Percentiles rank a stretch among this genome's conserved stretches.
Evolutionary conservation across 2,113 vertebrate genomes (phyloP).

Genomic region (Neoarius graeffei): DNA sequence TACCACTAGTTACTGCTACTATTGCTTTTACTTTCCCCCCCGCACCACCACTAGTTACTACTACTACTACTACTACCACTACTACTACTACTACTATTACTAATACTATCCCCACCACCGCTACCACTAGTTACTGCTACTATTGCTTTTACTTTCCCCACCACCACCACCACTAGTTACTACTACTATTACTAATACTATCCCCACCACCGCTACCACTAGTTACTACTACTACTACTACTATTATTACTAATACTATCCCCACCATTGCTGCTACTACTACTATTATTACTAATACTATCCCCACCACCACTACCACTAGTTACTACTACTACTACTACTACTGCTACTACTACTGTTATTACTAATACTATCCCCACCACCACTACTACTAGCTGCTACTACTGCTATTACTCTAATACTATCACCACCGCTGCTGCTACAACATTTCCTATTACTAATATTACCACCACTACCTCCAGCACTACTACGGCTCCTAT

Average conservation of each 20-base stretch:
- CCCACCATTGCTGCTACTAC: too few species aligned
- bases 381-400: neutral
- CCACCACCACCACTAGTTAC: neutral
- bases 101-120: neutral
- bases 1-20: neutral
- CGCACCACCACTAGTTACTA: neutral
- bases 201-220: neutral
- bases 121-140: too few species aligned
- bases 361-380: neutral
- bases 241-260: neutral
- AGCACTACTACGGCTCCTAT: neutral
- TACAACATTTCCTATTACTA: neutral
- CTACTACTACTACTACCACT: neutral
- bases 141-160: fast-evolving
- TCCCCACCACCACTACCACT: too few species aligned
- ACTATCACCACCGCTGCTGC: neutral
- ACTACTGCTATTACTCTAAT: neutral
- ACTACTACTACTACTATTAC: neutral
- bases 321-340: too few species aligned
- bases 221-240: neutral
- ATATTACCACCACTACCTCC: neutral
- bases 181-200: neutral
- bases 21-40: neutral
- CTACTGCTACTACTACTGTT: too few species aligned
- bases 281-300: too few species aligned